phyloP scores from a whole-genome alignment of 2,113 vertebrate genomes.

The Collichthys lucidus region DNA sequence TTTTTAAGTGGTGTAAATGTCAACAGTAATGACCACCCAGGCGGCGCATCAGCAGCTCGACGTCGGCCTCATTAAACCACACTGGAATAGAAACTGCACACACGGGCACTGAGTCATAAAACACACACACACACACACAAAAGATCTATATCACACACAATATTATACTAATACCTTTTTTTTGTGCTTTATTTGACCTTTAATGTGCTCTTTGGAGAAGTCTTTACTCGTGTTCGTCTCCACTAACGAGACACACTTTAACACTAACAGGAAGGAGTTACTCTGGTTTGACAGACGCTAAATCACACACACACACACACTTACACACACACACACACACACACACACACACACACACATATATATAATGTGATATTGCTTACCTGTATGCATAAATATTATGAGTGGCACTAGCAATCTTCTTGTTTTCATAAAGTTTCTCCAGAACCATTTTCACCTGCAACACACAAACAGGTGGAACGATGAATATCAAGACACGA shows the following conservation, averaged over 20 bases:
- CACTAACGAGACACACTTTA: slow-evolving; percentile 37
- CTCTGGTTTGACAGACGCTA: not conserved
- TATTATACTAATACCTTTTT: not conserved
- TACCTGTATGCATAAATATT: slow-evolving; percentile 98
- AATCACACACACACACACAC: too few relatives aligned
- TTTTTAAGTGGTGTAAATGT: slow-evolving; percentile 72
- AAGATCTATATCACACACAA: too few relatives aligned
- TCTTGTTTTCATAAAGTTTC: slow-evolving; percentile 95
- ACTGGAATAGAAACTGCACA: not conserved
- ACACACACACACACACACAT: too few relatives aligned
- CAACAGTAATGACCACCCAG: slow-evolving; percentile 69
- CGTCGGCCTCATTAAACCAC: slow-evolving; percentile 58
- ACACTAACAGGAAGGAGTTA: not conserved
- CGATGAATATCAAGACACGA: not conserved
- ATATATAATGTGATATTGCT: slow-evolving; percentile 25
- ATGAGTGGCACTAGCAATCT: slow-evolving; percentile 96
- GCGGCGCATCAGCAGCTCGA: slow-evolving; percentile 38
- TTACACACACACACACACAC: too few relatives aligned
- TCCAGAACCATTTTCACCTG: slow-evolving; percentile 94
- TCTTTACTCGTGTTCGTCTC: slow-evolving; percentile 26
- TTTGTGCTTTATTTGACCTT: slow-evolving; percentile 53
- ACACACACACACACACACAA: slow-evolving; percentile 25
- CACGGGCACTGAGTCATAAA: not conserved
- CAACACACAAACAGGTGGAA: slow-evolving; percentile 44
- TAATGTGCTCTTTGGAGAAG: slow-evolving; percentile 49